A percentile compares a stretch with the other conserved stretches of the same genome.
These are phyloP conservation scores for Bombus consobrinus DNA, from an alignment of 1,140 invertebrate genomes.

Conservation along the genomic window DNA sequence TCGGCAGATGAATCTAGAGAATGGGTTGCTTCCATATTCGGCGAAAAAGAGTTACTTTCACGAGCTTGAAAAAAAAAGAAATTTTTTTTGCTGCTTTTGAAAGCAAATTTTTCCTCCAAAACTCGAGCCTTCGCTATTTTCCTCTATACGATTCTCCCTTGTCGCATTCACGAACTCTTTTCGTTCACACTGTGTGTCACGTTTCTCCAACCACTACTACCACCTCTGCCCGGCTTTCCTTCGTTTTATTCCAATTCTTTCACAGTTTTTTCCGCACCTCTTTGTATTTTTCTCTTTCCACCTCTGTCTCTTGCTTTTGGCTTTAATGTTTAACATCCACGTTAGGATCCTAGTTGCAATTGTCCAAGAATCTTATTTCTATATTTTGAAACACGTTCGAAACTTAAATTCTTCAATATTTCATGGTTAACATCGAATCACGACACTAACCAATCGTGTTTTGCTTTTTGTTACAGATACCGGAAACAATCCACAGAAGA, in stretches of 20 bases:
- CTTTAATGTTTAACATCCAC: neutral
- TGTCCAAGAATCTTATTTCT: no score
- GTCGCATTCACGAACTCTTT: neutral
- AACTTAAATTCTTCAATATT: neutral
- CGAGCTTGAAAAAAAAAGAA: neutral
- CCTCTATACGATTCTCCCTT: neutral
- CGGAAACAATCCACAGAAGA: conserved; percentile 63
- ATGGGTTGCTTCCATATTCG: conserved; percentile 14
- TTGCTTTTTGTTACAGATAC: conserved; percentile 72
- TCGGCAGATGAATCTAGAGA: conserved; percentile 9
- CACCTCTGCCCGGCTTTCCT: no score
- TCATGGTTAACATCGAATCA: neutral
- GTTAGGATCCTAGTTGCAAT: neutral
- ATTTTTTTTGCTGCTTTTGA: neutral
- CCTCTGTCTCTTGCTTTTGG: neutral
- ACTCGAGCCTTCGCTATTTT: neutral
- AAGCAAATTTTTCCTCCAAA: neutral
- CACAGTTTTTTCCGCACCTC: neutral
- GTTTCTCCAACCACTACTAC: neutral
- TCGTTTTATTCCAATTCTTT: conserved; percentile 6
- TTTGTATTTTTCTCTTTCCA: no score
- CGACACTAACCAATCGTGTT: neutral
- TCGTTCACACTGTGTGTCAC: neutral
- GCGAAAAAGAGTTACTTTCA: neutral
- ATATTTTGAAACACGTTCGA: no score